phyloP scores from a whole-genome alignment of 1,140 invertebrate species.

The Ladona fulva region DNA sequence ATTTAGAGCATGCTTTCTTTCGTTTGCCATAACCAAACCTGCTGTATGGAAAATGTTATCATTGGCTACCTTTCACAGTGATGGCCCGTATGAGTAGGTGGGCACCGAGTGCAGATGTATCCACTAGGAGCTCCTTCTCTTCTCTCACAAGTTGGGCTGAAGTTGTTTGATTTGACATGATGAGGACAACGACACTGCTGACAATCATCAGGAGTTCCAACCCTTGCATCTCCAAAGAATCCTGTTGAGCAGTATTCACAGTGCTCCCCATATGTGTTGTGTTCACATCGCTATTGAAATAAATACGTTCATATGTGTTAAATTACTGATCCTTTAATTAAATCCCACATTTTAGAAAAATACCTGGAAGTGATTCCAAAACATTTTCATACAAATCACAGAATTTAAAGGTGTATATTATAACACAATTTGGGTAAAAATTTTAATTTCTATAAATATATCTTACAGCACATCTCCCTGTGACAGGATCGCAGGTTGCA shows the following conservation, averaged over 20 bases:
- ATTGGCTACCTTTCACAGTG: conserved; percentile 76
- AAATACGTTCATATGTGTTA: conserved; percentile 16
- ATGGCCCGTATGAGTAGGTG: conserved; percentile 78
- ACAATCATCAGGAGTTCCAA: conserved; percentile 66
- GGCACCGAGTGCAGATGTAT: conserved; percentile 84
- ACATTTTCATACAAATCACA: too few relatives aligned
- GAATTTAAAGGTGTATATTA: conserved; percentile 25
- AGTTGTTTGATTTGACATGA: conserved; percentile 61
- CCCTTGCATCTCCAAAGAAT: conserved; percentile 82
- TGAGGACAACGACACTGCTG: conserved; percentile 82
- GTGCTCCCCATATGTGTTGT: conserved; percentile 57
- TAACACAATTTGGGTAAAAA: too few relatives aligned
- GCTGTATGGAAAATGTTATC: background rate
- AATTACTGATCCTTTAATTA: background rate
- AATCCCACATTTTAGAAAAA: background rate
- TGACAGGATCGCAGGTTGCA: conserved; percentile 64
- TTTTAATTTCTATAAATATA: background rate
- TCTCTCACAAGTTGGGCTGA: conserved; percentile 73
- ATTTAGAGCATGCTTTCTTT: too few relatives aligned
- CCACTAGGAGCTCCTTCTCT: conserved; percentile 44
- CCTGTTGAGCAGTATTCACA: conserved; percentile 84
- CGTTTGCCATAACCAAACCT: too few relatives aligned
- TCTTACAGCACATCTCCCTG: conserved; percentile 67
- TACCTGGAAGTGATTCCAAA: background rate
- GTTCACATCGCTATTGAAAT: conserved; percentile 48